Conservation (phyloP, 2,888 invertebrate species). For the Sphaeridia pumilis region DNA sequence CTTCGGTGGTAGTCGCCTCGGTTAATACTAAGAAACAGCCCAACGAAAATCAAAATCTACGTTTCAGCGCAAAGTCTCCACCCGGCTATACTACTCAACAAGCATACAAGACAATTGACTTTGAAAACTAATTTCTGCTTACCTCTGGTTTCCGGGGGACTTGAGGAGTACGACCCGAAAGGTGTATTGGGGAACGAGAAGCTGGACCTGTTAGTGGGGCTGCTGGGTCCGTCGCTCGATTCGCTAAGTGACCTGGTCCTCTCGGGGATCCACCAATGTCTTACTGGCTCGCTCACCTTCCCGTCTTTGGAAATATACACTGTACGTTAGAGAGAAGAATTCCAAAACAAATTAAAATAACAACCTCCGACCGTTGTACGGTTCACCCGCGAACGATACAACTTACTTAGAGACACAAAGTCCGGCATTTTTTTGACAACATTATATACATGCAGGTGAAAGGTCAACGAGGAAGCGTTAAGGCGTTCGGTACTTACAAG, state of each 20-base stretch:
- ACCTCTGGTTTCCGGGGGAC: conserved; percentile 4
- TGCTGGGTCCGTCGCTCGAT: background rate
- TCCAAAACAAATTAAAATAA: background rate
- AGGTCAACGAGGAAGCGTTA: background rate
- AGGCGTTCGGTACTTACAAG: background rate
- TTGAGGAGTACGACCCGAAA: background rate
- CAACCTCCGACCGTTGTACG: background rate
- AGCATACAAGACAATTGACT: background rate
- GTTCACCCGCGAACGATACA: conserved; percentile 1
- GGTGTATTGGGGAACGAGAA: background rate
- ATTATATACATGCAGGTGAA: conserved; percentile 2
- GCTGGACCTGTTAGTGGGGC: background rate
- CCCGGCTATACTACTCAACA: background rate
- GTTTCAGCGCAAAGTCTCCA: background rate
- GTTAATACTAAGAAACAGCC: too few relatives aligned
- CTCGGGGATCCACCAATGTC: conserved; percentile 5
- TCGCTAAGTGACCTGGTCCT: background rate
- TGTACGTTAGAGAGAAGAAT: background rate
- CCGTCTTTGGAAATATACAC: conserved; percentile 5
- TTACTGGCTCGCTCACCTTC: background rate
- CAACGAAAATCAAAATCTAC: background rate
- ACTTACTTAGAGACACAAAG: background rate
- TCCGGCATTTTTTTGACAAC: background rate
- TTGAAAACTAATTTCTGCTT: background rate
- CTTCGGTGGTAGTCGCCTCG: too few relatives aligned